These are phyloP conservation scores for Chloroceryle aenea DNA, from an alignment of 2,113 vertebrate genomes.

Conservation along the genomic window DNA sequence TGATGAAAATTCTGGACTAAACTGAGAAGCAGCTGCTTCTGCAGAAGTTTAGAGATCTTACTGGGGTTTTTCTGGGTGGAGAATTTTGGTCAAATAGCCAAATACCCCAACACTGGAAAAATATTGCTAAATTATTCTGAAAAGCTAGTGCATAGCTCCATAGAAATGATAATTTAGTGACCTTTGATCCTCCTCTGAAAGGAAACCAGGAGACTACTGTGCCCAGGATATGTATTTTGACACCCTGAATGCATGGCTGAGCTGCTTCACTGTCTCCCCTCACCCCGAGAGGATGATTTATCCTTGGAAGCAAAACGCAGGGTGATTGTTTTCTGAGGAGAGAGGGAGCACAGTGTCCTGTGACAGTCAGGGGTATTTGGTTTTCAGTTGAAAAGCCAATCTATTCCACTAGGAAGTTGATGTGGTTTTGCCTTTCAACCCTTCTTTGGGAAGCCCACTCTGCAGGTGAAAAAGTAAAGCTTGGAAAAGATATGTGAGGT, in stretches of 20 bases:
- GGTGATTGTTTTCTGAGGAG: fast-evolving
- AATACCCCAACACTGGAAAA: neutral
- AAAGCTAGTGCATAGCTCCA: neutral
- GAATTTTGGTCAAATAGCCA: neutral
- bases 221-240: neutral
- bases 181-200: neutral
- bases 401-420: neutral
- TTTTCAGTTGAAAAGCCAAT: neutral
- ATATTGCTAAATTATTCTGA: neutral
- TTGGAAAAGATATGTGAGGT: neutral
- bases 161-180: neutral
- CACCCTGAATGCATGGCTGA: too few relatives aligned
- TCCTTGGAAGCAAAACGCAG: neutral
- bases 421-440: neutral
- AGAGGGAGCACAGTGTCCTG: neutral
- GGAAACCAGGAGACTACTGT: neutral
- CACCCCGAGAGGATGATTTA: fast-evolving
- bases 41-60: neutral
- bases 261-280: too few relatives aligned
- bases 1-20: neutral
- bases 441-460: too few relatives aligned
- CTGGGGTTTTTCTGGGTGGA: neutral
- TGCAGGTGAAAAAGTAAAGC: neutral
- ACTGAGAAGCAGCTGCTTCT: neutral
- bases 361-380: neutral